These are phyloP conservation scores for Pocillopora verrucosa DNA, from an alignment of 64 coral and sea anemone species.

Conservation along the genomic window DNA sequence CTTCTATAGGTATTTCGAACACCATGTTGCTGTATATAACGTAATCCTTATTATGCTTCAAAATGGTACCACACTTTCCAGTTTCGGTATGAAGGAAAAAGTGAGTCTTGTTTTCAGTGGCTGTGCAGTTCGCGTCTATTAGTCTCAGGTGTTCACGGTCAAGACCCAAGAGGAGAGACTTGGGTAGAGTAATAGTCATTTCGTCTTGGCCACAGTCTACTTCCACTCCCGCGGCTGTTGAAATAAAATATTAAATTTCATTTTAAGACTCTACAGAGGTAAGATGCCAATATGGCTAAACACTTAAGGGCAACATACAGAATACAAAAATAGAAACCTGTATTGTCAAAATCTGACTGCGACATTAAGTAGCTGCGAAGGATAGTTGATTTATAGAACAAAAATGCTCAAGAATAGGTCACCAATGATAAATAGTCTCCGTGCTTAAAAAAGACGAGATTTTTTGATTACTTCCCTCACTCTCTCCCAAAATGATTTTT, in stretches of 20 bases:
- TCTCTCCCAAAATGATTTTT: too few species aligned
- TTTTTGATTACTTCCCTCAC: neutral
- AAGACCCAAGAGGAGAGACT: constrained; percentile 68
- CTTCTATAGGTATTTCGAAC: constrained; percentile 1
- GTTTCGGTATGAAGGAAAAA: constrained; percentile 60
- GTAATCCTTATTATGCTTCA: constrained; percentile 57
- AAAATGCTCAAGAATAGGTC: too few species aligned
- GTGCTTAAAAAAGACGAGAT: neutral
- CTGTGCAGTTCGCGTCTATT: constrained; percentile 62
- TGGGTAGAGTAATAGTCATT: constrained; percentile 79
- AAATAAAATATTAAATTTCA: neutral
- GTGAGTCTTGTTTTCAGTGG: constrained; percentile 71
- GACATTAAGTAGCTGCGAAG: too few species aligned
- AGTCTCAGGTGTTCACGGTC: constrained; percentile 65
- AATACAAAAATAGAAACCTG: too few species aligned
- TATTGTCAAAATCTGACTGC: too few species aligned
- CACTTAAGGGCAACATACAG: too few species aligned
- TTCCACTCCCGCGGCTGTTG: constrained; percentile 73
- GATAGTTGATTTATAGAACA: too few species aligned
- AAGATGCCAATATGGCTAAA: neutral
- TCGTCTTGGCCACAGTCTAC: constrained; percentile 66
- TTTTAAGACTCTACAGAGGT: neutral
- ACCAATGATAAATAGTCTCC: too few species aligned
- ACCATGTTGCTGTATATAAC: constrained; percentile 88
- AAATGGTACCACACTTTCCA: constrained; percentile 64